Percentiles rank a stretch among this genome's conserved stretches.
Conservation (phyloP, 1,140 invertebrate species). For the Arctopsyche grandis region DNA sequence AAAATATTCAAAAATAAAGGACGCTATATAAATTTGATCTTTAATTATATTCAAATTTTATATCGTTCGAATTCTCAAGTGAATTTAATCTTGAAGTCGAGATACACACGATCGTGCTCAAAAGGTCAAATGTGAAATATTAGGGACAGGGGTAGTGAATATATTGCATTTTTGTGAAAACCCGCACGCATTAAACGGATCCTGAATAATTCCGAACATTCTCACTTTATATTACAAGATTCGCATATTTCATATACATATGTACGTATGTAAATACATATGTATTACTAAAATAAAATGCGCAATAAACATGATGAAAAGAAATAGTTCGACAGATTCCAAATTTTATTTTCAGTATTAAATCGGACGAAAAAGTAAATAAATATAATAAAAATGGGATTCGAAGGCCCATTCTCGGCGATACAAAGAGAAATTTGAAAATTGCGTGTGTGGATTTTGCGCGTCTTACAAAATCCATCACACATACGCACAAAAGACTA, state of each 20-base stretch:
- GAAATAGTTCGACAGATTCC: too few relatives aligned
- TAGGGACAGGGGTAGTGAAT: slow-evolving; percentile 31
- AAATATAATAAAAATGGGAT: too few relatives aligned
- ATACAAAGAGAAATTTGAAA: too few relatives aligned
- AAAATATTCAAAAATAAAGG: too few relatives aligned
- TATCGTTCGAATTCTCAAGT: slow-evolving; percentile 4
- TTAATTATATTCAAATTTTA: too few relatives aligned
- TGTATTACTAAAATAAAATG: too few relatives aligned
- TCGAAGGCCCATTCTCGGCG: too few relatives aligned
- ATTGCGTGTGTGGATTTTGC: too few relatives aligned
- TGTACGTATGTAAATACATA: background rate
- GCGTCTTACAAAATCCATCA: background rate
- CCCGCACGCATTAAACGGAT: slow-evolving; percentile 4
- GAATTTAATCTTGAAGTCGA: background rate
- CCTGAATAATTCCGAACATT: background rate
- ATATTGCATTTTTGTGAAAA: slow-evolving; percentile 45
- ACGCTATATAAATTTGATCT: too few relatives aligned
- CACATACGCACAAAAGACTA: background rate
- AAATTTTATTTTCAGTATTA: too few relatives aligned
- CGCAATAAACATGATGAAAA: background rate
- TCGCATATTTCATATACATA: background rate
- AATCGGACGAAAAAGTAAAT: too few relatives aligned
- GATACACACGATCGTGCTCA: slow-evolving; percentile 2
- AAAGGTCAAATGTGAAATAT: slow-evolving; percentile 41
- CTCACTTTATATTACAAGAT: background rate